Conservation (phyloP, 2,113 vertebrate genomes). For the Misgurnus anguillicaudatus region DNA sequence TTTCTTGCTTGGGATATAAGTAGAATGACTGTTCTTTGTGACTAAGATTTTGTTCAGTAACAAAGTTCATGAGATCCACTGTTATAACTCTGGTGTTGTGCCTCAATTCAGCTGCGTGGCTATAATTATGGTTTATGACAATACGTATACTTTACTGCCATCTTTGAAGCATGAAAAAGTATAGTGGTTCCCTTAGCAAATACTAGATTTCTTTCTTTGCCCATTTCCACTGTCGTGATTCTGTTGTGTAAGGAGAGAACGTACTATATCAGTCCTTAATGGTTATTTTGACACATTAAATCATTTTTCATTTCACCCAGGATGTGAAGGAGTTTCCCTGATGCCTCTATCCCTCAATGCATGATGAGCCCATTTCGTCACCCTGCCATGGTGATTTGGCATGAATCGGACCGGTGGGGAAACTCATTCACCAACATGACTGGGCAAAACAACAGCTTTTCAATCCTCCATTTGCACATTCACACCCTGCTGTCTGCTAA, state of each 20-base stretch:
- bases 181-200: neutral
- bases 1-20: conserved; percentile 65
- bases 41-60: neutral
- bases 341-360: neutral
- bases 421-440: conserved; percentile 20
- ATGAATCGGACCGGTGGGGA: conserved; percentile 7
- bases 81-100: neutral
- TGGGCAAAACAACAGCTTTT: conserved; percentile 11
- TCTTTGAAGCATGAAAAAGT: conserved; percentile 1
- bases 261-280: conserved; percentile 29
- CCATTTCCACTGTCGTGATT: neutral
- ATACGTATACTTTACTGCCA: neutral
- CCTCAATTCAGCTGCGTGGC: neutral
- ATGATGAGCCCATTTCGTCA: neutral
- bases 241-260: conserved; percentile 19
- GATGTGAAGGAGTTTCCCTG: conserved; percentile 22
- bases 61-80: conserved; percentile 9
- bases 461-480: conserved; percentile 36
- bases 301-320: conserved; percentile 17
- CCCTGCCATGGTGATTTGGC: neutral
- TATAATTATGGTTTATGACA: conserved; percentile 32
- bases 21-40: conserved; percentile 44
- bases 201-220: neutral
- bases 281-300: conserved; percentile 38
- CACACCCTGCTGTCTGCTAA: neutral